Evolutionary conservation across 1,140 invertebrate genomes (phyloP).

Genomic region (Leptopilina boulardi): DNA sequence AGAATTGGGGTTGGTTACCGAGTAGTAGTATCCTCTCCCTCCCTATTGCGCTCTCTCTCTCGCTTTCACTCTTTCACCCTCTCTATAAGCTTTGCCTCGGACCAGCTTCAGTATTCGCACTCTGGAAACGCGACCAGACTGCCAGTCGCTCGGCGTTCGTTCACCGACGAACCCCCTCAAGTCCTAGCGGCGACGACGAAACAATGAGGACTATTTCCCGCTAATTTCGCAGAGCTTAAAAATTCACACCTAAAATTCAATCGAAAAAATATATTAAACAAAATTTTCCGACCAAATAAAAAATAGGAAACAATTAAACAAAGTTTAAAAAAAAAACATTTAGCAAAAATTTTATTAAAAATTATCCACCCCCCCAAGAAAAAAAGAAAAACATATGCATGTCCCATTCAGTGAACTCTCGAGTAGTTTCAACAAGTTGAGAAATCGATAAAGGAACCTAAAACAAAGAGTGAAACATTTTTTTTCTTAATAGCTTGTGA

Average conservation of each 20-base stretch:
- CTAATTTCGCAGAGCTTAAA: background rate
- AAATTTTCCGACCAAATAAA: background rate
- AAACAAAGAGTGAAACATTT: background rate
- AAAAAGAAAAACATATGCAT: background rate
- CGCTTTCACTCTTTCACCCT: constrained; percentile 40
- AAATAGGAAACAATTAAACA: background rate
- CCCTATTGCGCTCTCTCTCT: constrained; percentile 38
- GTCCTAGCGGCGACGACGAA: constrained; percentile 41
- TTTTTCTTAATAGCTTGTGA: background rate
- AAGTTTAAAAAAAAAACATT: background rate
- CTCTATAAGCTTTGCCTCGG: constrained; percentile 57
- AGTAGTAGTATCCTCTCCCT: constrained; percentile 40
- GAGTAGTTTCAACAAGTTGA: background rate
- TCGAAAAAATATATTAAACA: background rate
- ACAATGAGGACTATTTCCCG: constrained; percentile 46
- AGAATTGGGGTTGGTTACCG: constrained; percentile 40
- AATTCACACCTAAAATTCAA: background rate
- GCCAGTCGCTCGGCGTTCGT: constrained; percentile 74
- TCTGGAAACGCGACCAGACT: constrained; percentile 68
- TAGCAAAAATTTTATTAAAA: background rate
- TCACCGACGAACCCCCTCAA: constrained; percentile 66
- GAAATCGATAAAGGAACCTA: background rate
- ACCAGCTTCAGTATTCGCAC: constrained; percentile 64
- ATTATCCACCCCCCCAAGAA: too few species aligned
- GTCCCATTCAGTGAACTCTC: background rate